A percentile compares a stretch with the other conserved stretches of the same genome.
phyloP scores from a whole-genome alignment of 2,888 invertebrate genomes.

The Odontocolon sp. region DNA sequence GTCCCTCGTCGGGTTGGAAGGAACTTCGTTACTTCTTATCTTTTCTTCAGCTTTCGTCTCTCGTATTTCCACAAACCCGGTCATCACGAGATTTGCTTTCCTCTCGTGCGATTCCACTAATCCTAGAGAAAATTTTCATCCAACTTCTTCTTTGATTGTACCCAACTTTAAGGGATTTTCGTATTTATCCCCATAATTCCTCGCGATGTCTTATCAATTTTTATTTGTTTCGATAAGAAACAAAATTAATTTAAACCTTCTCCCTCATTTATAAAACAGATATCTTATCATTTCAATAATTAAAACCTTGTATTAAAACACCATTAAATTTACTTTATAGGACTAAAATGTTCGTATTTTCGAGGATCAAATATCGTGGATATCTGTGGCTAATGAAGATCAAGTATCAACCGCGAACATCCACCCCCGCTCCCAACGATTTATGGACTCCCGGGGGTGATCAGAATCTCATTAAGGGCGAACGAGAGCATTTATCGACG shows the following conservation, averaged over 20 bases:
- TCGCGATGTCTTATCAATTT: not conserved
- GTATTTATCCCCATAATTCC: not conserved
- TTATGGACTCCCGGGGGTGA: constrained; percentile 58
- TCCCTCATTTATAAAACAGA: too few species aligned
- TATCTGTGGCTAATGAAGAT: constrained; percentile 58
- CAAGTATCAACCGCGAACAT: constrained; percentile 54
- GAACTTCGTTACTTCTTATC: constrained; percentile 60
- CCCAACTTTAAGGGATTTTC: not conserved
- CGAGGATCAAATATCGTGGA: constrained; percentile 33
- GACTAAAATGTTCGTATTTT: constrained; percentile 27
- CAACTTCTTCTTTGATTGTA: constrained; percentile 39
- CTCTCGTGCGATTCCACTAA: not conserved
- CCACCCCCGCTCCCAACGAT: constrained; percentile 43
- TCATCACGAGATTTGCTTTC: too few species aligned
- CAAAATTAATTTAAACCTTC: too few species aligned
- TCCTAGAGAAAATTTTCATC: constrained; percentile 13
- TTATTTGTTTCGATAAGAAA: not conserved
- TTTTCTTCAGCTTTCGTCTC: constrained; percentile 51
- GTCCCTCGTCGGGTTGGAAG: not conserved
- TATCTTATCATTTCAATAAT: too few species aligned
- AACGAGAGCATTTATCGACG: constrained; percentile 51
- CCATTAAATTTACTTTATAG: not conserved
- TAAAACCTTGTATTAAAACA: too few species aligned
- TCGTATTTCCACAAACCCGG: too few species aligned
- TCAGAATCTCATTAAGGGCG: constrained; percentile 61